Evolutionary conservation across 1,140 invertebrate species (phyloP).

Genomic region (Octopus sinensis): DNA sequence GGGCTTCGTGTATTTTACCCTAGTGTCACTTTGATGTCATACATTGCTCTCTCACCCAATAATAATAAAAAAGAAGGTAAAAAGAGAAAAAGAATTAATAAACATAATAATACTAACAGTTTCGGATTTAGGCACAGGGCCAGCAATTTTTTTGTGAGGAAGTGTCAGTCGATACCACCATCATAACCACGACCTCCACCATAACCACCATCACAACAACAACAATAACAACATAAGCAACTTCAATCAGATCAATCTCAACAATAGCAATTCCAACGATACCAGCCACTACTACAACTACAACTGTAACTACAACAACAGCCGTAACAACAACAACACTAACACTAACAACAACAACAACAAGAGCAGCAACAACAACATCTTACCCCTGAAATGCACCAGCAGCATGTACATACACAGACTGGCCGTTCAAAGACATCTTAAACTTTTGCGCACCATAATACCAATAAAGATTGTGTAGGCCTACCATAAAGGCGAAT

Average conservation of each 20-base stretch:
- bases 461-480: slow-evolving; percentile 59
- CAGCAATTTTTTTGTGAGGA: no score
- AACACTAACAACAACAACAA: no score
- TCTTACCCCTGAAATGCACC: slow-evolving; percentile 55
- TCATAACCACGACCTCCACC: no score
- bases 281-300: not conserved
- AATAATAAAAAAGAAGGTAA: no score
- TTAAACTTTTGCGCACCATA: slow-evolving; percentile 54
- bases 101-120: no score
- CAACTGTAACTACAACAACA: not conserved
- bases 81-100: no score
- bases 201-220: not conserved
- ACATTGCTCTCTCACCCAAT: no score
- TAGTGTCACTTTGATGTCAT: no score
- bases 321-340: not conserved
- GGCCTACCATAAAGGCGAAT: slow-evolving; percentile 58
- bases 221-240: not conserved
- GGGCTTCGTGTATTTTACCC: no score
- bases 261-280: not conserved
- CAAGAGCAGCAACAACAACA: not conserved
- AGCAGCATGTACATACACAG: slow-evolving; percentile 48
- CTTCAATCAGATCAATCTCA: not conserved
- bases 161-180: no score
- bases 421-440: slow-evolving; percentile 45
- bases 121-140: no score